Evolutionary conservation across 2,797 vertebrate species (phyloP), one percentile per base, ranked within the genome.

Genomic region (Anas bahamensis): DNA sequence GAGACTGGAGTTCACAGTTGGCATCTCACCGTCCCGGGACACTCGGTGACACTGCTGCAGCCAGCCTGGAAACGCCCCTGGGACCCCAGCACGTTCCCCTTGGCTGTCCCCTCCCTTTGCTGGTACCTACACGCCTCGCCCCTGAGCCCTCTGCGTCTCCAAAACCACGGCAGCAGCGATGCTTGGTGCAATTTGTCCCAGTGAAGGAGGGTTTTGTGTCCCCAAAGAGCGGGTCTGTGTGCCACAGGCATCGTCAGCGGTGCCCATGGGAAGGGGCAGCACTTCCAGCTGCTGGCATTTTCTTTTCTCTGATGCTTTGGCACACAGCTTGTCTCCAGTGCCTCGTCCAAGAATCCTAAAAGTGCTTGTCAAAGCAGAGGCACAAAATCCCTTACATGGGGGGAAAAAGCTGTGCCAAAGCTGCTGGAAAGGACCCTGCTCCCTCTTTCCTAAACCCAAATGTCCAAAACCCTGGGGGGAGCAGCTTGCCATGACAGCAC

Each of bases 331-430:
- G 31, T 70, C 86, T 46, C 88, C 13, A 17, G n/a, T 2, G 57
- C 59, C 83, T 41, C 28, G 0, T 60, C 86, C 91, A 72, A 87
- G 53, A 26, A 63, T 29, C 64, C 93, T 81, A 23, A 17, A 72
- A 92, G 50, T 46, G 57, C 84, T 46, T 31, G 31, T 48, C 65
- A 68, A 66, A 46, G 72, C 80, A 77, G 44, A 41, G 93, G 73
- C 46, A 69, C 66, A 89, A 75, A 81, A 16, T n/a, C 61, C 37
- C 70, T 78, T 84, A 69, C 8, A 3, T 1, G 1, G 39, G 33
- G 86, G 92, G 92, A 78, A 83, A 73, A 73, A 76, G 76, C 68
- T n/a, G n/a, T 33, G 60, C 37, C 11, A 72, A 83, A 17, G 35
- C 90, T 80, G 64, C 75, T 77, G 69, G 31, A 60, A 84, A 65